Evolutionary conservation across 2,113 vertebrate species (phyloP), one percentile per base, ranked within the genome.

Genomic region (Poecilia latipinna): DNA sequence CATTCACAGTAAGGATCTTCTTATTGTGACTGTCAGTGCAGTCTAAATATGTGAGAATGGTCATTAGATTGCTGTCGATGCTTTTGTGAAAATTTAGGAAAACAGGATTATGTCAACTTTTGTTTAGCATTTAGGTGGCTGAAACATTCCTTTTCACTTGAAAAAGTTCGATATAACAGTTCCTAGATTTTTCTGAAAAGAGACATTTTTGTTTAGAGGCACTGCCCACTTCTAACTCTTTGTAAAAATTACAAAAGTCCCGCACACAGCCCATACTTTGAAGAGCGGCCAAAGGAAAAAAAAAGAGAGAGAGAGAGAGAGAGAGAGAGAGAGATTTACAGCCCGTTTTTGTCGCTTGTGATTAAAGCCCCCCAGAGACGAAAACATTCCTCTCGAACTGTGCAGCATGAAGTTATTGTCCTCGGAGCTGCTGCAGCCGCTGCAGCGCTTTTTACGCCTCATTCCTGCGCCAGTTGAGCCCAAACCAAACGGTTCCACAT

Each of bases 351-450:
- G 61, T 78, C 70, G 32, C 75, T 74, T 74, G 61, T 42, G 79
- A 67, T 79, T 73, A 68, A 60, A 73, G 51, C 75, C 61, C 66
- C 72, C 68, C 74, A 39, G 74, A 82, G 78, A 86, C 85, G 79
- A 72, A 84, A 78, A 84, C 80, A 88, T 91, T 93, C 90, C 86
- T 84, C 31, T 74, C 28, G 77, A 88, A 89, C 75, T 85, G 80
- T 83, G 88, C 82, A 75, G 75, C 82, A 68, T 75, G 82, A 84
- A 87, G 85, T 87, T 84, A 71, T 78, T 89, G 83, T 81, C 61
- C 44, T 44, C 44, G 12, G 65, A 57, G 63, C 15, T 32, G 29
- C 12, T 64, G 71, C 66, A 4, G 79, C 62, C 54, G 82, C 68
- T 60, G 76, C 66, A 63, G 73, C 77, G 84, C 22, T 70, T 82